phyloP scores from a whole-genome alignment of 1,140 invertebrate genomes.

The Holotrichia oblita region DNA sequence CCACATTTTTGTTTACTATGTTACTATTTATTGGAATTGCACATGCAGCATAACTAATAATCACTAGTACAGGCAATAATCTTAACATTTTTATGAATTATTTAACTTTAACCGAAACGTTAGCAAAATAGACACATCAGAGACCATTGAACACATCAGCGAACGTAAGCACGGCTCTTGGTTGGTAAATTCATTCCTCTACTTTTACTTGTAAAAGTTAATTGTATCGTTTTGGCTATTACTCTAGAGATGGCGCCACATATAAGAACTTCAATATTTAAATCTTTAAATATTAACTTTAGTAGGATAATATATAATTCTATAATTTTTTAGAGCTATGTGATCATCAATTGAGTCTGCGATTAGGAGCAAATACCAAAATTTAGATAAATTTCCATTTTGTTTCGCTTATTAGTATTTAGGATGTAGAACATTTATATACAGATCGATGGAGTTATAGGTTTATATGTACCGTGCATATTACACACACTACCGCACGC shows the following conservation, averaged over 20 bases:
- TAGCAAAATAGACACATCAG: not conserved
- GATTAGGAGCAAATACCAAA: too few relatives aligned
- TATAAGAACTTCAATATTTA: too few relatives aligned
- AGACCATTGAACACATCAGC: not conserved
- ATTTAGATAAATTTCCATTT: too few relatives aligned
- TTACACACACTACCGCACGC: too few relatives aligned
- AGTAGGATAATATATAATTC: too few relatives aligned
- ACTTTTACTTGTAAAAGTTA: not conserved
- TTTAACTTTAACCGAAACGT: not conserved
- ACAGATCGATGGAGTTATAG: too few relatives aligned
- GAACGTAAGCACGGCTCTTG: not conserved
- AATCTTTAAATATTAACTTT: too few relatives aligned
- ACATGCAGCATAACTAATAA: not conserved
- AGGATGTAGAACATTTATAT: too few relatives aligned
- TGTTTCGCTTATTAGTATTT: too few relatives aligned
- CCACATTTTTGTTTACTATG: constrained; percentile 82
- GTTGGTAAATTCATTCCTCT: not conserved
- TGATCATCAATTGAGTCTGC: too few relatives aligned
- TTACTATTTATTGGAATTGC: constrained; percentile 51
- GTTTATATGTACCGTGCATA: too few relatives aligned
- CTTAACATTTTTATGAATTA: constrained; percentile 11
- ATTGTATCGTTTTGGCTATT: not conserved
- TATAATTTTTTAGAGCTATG: too few relatives aligned
- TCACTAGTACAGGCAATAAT: not conserved
- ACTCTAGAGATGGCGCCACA: not conserved